Conservation (phyloP, 2,113 vertebrate genomes). For the Rhea pennata region DNA sequence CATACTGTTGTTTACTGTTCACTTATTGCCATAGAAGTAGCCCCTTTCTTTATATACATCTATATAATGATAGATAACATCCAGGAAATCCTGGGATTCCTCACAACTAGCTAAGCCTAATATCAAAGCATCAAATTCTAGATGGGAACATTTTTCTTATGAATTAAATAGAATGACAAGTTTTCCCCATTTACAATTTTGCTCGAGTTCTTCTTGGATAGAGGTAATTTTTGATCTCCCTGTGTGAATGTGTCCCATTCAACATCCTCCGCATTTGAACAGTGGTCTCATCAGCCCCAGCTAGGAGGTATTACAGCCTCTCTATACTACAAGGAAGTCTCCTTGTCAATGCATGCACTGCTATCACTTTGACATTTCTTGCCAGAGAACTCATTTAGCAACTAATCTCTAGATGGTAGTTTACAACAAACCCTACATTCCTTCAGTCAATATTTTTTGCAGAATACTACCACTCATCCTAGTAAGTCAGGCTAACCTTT, state of each 20-base stretch:
- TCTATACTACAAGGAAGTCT: neutral
- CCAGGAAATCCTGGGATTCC: neutral
- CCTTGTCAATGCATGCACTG: neutral
- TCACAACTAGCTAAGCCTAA: too few species aligned
- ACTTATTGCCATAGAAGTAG: neutral
- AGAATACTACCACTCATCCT: neutral
- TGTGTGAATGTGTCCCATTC: neutral
- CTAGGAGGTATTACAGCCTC: neutral
- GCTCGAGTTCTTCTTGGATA: neutral
- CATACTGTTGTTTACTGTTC: neutral
- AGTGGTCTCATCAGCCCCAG: neutral
- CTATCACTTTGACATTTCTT: too few species aligned
- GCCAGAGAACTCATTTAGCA: neutral
- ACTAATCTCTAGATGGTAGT: neutral
- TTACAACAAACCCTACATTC: neutral
- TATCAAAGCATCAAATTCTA: too few species aligned
- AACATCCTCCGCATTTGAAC: neutral
- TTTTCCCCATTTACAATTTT: neutral
- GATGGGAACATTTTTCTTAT: neutral
- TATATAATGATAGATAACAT: neutral
- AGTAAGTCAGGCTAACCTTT: neutral
- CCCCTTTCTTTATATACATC: neutral
- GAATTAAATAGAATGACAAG: neutral
- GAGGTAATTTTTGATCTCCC: neutral
- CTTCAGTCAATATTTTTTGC: neutral